Conservation (phyloP, 2,797 vertebrate species). For the Gastrophryne carolinensis region DNA sequence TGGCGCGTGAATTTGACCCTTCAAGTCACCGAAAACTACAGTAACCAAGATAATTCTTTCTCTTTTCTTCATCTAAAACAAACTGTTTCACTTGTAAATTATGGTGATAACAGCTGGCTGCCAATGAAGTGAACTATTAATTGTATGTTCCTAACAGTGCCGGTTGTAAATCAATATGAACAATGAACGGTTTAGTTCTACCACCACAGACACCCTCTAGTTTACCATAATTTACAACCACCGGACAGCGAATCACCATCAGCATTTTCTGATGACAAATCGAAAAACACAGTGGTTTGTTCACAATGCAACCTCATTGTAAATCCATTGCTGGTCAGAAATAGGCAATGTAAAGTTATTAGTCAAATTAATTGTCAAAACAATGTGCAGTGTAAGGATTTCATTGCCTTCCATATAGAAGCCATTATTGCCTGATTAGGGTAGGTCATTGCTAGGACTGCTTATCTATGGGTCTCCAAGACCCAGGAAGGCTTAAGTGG, state of each 20-base stretch:
- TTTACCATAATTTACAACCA: slow-evolving; percentile 69
- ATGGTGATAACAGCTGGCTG: slow-evolving; percentile 74
- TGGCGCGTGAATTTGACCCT: slow-evolving; percentile 63
- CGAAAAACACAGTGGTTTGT: slow-evolving; percentile 54
- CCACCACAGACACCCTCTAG: slow-evolving; percentile 62
- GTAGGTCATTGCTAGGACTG: background rate
- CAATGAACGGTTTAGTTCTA: slow-evolving; percentile 66
- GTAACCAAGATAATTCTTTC: slow-evolving; percentile 44
- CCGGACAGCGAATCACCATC: slow-evolving; percentile 59
- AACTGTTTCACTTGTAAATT: slow-evolving; percentile 70
- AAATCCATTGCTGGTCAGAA: slow-evolving; percentile 31
- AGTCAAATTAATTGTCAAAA: slow-evolving; percentile 15
- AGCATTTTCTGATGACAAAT: slow-evolving; percentile 62
- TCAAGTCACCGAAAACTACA: slow-evolving; percentile 41
- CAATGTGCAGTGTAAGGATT: slow-evolving; percentile 1
- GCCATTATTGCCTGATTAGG: background rate
- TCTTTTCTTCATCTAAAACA: slow-evolving; percentile 47
- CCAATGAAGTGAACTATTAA: slow-evolving; percentile 76
- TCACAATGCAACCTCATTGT: slow-evolving; percentile 20
- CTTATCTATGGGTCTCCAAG: too few species aligned
- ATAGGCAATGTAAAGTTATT: slow-evolving; percentile 25
- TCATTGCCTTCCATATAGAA: slow-evolving; percentile 10
- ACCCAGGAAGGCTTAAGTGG: too few species aligned
- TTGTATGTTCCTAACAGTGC: slow-evolving; percentile 71
- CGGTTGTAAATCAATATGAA: slow-evolving; percentile 75